phyloP scores from a whole-genome alignment of 2,888 invertebrate species.

The Habroteleia sp. region DNA sequence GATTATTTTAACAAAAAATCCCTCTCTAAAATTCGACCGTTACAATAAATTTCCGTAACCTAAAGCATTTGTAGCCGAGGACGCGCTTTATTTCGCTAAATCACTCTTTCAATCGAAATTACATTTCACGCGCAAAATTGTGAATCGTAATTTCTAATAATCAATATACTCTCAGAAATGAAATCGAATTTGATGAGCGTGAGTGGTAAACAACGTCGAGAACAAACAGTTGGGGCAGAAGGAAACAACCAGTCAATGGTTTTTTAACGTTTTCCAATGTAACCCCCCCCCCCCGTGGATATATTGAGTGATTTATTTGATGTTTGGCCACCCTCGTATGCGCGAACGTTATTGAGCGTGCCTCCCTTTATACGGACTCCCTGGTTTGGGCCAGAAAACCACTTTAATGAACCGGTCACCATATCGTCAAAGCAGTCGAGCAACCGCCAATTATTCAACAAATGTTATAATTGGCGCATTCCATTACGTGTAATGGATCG shows the following conservation, averaged over 20 bases:
- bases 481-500: conserved; percentile 80
- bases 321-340: conserved; percentile 70
- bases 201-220: conserved; percentile 4
- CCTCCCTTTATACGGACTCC: conserved; percentile 37
- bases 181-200: conserved; percentile 41
- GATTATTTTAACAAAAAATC: too few species aligned
- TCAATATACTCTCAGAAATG: conserved; percentile 25
- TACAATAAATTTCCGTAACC: conserved; percentile 24
- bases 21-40: conserved; percentile 15
- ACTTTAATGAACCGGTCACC: conserved; percentile 60
- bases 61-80: conserved; percentile 26
- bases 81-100: conserved; percentile 32
- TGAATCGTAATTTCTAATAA: conserved; percentile 41
- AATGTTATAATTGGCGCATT: conserved; percentile 81
- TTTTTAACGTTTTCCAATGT: conserved; percentile 73
- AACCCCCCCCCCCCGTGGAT: conserved; percentile 69
- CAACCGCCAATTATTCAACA: conserved; percentile 79
- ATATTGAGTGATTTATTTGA: conserved; percentile 78
- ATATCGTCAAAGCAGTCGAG: conserved; percentile 67
- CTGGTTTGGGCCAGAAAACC: conserved; percentile 47
- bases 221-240: neutral
- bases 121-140: conserved; percentile 49
- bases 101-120: conserved; percentile 16
- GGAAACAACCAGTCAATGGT: conserved; percentile 57
- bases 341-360: conserved; percentile 67